phyloP scores from a whole-genome alignment of 1,140 invertebrate species.

The Danaus melanippus region DNA sequence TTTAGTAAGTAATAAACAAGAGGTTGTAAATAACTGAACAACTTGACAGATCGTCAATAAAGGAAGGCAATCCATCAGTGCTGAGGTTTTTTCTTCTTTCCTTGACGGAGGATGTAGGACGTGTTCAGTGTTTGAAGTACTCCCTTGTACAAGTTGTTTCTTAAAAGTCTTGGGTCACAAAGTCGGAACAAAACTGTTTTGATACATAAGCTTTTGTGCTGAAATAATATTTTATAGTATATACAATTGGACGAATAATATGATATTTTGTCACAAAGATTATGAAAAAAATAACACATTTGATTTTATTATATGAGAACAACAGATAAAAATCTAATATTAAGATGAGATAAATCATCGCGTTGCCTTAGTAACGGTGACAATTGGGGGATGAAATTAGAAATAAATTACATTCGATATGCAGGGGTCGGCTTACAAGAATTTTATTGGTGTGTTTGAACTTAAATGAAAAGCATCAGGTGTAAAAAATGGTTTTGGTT shows the following conservation, averaged over 20 bases:
- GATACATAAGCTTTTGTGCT: too few relatives aligned
- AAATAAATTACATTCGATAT: slow-evolving; percentile 53
- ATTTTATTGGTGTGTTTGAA: slow-evolving; percentile 41
- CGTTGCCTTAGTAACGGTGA: slow-evolving; percentile 30
- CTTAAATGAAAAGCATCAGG: slow-evolving; percentile 32
- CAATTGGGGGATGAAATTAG: slow-evolving; percentile 44
- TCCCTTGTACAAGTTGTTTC: too few relatives aligned
- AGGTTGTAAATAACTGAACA: background rate
- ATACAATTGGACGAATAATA: too few relatives aligned
- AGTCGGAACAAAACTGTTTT: too few relatives aligned
- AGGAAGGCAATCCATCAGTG: slow-evolving; percentile 33
- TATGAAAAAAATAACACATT: too few relatives aligned
- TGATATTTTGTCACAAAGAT: too few relatives aligned
- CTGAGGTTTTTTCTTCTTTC: slow-evolving; percentile 15
- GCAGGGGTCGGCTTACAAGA: slow-evolving; percentile 23
- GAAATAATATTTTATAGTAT: too few relatives aligned
- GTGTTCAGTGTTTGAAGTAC: slow-evolving; percentile 4
- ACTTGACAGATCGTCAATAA: slow-evolving; percentile 26
- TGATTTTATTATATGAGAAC: slow-evolving; percentile 19
- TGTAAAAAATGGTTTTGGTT: slow-evolving; percentile 43
- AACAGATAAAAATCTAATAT: slow-evolving; percentile 26
- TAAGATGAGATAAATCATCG: slow-evolving; percentile 36
- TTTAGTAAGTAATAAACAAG: background rate
- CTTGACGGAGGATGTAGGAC: slow-evolving; percentile 6
- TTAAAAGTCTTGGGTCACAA: too few relatives aligned